A percentile compares a stretch with the other conserved stretches of the same genome.
These are phyloP conservation scores for Ibycter americanus DNA, from an alignment of 2,797 vertebrate genomes.

Conservation along the genomic window DNA sequence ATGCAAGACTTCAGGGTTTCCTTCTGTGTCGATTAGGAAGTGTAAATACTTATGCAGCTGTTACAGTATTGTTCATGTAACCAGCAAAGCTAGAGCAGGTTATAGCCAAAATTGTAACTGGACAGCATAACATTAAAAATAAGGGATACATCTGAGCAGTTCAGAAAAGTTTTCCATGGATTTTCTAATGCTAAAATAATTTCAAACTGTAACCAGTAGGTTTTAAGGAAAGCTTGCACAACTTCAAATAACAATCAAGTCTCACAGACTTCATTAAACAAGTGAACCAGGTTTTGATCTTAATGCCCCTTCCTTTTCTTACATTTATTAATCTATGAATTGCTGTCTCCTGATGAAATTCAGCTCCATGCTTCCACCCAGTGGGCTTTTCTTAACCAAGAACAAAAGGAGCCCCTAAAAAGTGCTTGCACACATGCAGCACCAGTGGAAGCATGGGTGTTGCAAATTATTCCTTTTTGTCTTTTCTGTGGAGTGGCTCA, in stretches of 20 bases:
- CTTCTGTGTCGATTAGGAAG: background rate
- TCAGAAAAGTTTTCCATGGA: background rate
- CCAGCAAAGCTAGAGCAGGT: background rate
- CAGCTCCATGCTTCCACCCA: slow-evolving; percentile 72
- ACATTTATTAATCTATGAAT: background rate
- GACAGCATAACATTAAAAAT: background rate
- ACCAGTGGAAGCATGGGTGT: background rate
- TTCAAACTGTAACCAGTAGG: background rate
- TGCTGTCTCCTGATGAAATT: slow-evolving; percentile 19
- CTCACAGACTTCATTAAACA: background rate
- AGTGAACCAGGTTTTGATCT: background rate
- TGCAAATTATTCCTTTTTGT: background rate
- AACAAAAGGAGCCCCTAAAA: background rate
- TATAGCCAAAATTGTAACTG: background rate
- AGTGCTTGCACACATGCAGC: background rate
- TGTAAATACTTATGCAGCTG: background rate
- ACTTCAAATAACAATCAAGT: background rate
- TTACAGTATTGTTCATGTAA: background rate
- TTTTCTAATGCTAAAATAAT: background rate
- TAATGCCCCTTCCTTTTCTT: background rate
- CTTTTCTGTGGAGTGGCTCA: background rate
- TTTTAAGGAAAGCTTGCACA: background rate
- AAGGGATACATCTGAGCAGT: background rate
- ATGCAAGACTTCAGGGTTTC: background rate
- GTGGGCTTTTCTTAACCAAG: slow-evolving; percentile 37